Evolutionary conservation across 2,797 vertebrate genomes (phyloP).

Genomic region (Enteromius mattozi): DNA sequence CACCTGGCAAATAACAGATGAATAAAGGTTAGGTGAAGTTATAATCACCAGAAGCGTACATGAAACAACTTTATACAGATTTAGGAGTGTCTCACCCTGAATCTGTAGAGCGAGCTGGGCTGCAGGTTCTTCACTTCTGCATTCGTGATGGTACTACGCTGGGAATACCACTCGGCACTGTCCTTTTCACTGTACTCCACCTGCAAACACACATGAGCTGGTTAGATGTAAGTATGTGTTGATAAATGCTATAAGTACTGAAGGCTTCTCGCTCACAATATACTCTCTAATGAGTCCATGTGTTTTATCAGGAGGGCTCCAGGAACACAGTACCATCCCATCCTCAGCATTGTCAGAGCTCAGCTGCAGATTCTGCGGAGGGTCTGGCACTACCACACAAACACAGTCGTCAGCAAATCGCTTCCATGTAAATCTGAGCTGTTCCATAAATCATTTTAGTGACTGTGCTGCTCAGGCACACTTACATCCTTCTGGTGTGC

Average conservation of each 20-base stretch:
- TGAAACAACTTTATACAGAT: not conserved
- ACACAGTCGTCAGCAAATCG: constrained; percentile 1
- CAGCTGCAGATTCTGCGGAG: constrained; percentile 89
- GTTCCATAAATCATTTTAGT: not conserved
- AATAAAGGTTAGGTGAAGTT: not conserved
- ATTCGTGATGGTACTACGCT: constrained; percentile 75
- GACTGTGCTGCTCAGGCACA: constrained; percentile 44
- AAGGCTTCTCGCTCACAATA: constrained; percentile 81
- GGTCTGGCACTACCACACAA: constrained; percentile 85
- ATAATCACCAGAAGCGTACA: not conserved
- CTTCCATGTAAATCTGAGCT: not conserved
- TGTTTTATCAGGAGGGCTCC: constrained; percentile 84
- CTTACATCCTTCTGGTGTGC: constrained; percentile 94
- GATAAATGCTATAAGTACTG: not conserved
- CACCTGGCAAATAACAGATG: constrained; percentile 78
- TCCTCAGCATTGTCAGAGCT: constrained; percentile 82
- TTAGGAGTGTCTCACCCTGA: constrained; percentile 82
- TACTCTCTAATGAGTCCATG: constrained; percentile 93
- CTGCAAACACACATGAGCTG: constrained; percentile 68
- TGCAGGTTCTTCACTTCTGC: constrained; percentile 81
- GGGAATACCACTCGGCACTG: constrained; percentile 87
- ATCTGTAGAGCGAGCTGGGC: constrained; percentile 81
- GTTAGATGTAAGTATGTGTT: constrained; percentile 11
- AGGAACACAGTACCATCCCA: constrained; percentile 82
- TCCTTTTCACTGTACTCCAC: constrained; percentile 86